A percentile compares a stretch with the other conserved stretches of the same genome.
phyloP scores from a whole-genome alignment of 2,113 vertebrate genomes.

The Tetrax tetrax region DNA sequence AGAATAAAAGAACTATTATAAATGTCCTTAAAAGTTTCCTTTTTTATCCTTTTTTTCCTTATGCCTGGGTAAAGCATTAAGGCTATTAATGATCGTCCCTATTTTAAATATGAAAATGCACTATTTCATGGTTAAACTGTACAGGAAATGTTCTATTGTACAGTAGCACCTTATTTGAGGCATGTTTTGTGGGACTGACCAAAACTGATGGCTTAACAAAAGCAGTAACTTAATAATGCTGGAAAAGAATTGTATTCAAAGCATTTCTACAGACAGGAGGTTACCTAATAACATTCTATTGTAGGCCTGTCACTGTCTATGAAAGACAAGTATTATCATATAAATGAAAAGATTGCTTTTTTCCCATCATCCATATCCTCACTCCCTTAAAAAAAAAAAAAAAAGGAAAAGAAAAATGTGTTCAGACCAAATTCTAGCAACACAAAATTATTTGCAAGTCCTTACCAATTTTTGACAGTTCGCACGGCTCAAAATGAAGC shows the following conservation, averaged over 20 bases:
- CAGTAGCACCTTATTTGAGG: neutral
- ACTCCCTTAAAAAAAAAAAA: neutral
- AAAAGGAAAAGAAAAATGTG: neutral
- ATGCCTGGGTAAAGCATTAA: neutral
- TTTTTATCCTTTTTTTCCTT: neutral
- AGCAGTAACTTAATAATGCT: conserved; percentile 37
- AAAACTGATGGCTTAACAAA: conserved; percentile 47
- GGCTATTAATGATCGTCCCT: neutral
- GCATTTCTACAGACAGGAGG: conserved; percentile 29
- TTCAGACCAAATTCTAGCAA: neutral
- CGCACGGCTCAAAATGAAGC: neutral
- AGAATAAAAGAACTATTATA: neutral
- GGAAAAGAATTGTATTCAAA: conserved; percentile 52
- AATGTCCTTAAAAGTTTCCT: neutral
- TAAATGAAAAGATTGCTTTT: conserved; percentile 53
- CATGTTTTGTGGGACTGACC: conserved; percentile 48
- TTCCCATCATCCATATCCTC: neutral
- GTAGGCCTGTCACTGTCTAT: conserved; percentile 41
- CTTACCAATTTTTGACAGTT: neutral
- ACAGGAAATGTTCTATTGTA: conserved; percentile 23
- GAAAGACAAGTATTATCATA: conserved; percentile 60
- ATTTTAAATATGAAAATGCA: conserved; percentile 37
- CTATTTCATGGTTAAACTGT: conserved; percentile 6
- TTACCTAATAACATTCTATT: conserved; percentile 57
- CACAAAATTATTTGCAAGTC: neutral